phyloP scores from a whole-genome alignment of 2,797 vertebrate species.

The Vultur gryphus region DNA sequence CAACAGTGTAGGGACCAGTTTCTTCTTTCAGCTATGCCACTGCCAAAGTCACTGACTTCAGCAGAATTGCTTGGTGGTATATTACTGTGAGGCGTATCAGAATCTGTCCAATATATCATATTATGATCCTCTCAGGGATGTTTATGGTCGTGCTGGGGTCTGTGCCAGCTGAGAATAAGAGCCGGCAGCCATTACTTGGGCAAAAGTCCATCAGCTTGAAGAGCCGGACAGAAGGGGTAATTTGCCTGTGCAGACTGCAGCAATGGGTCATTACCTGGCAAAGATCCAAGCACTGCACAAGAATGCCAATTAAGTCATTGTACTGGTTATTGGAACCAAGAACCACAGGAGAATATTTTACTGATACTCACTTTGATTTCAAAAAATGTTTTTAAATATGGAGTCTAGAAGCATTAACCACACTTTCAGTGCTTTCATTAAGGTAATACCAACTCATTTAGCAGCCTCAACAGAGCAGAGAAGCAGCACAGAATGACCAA shows the following conservation, averaged over 20 bases:
- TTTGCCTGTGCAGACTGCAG: conserved; percentile 26
- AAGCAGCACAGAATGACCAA: neutral
- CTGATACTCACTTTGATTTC: neutral
- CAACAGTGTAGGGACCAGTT: neutral
- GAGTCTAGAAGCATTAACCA: conserved; percentile 16
- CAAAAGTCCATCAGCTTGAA: conserved; percentile 21
- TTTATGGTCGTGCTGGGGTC: conserved; percentile 19
- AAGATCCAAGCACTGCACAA: neutral
- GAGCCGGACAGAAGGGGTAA: neutral
- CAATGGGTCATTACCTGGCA: conserved; percentile 42
- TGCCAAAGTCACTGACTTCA: conserved; percentile 14
- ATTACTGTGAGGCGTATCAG: neutral
- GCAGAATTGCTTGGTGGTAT: neutral
- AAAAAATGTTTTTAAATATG: conserved; percentile 19
- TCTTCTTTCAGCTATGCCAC: neutral
- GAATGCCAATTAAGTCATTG: conserved; percentile 46
- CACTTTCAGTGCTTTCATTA: neutral
- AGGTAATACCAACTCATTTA: conserved; percentile 8
- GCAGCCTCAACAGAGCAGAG: neutral
- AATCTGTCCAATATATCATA: conserved; percentile 14
- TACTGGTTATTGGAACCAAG: neutral
- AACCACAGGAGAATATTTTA: neutral
- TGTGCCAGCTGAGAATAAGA: conserved; percentile 17
- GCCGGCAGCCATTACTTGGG: conserved; percentile 27
- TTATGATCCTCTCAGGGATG: conserved; percentile 25